These are phyloP conservation scores for Holacanthus passer DNA, from an alignment of 2,113 vertebrate species.

Conservation along the genomic window DNA sequence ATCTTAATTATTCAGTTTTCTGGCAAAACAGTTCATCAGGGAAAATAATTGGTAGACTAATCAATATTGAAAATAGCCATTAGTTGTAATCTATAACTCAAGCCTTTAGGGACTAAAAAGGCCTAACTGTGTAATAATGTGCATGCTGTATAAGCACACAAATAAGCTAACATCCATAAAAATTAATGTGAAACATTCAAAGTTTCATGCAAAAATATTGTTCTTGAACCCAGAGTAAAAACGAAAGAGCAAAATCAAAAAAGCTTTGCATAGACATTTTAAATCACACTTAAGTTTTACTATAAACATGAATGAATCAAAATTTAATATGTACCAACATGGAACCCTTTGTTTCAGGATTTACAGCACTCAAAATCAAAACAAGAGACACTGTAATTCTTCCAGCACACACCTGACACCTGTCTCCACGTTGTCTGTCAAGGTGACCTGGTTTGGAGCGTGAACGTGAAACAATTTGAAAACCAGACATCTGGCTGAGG, in stretches of 20 bases:
- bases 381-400: conserved; percentile 50
- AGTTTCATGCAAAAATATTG: conserved; percentile 17
- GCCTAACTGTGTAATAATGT: not conserved
- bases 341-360: conserved; percentile 65
- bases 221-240: not conserved
- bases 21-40: not conserved
- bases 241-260: conserved; percentile 11
- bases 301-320: conserved; percentile 84
- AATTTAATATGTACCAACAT: conserved; percentile 80
- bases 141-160: not conserved
- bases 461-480: conserved; percentile 53
- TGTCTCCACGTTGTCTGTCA: conserved; percentile 29
- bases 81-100: not conserved
- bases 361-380: conserved; percentile 71
- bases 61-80: not conserved
- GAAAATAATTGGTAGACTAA: not conserved
- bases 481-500: conserved; percentile 33
- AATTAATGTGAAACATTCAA: conserved; percentile 1
- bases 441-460: conserved; percentile 58
- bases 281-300: conserved; percentile 84
- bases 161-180: conserved; percentile 1
- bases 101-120: not conserved
- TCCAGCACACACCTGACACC: conserved; percentile 50
- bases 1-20: not conserved
- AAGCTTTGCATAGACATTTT: conserved; percentile 70